phyloP scores from a whole-genome alignment of 1,140 invertebrate genomes.

The Dysdera silvatica region DNA sequence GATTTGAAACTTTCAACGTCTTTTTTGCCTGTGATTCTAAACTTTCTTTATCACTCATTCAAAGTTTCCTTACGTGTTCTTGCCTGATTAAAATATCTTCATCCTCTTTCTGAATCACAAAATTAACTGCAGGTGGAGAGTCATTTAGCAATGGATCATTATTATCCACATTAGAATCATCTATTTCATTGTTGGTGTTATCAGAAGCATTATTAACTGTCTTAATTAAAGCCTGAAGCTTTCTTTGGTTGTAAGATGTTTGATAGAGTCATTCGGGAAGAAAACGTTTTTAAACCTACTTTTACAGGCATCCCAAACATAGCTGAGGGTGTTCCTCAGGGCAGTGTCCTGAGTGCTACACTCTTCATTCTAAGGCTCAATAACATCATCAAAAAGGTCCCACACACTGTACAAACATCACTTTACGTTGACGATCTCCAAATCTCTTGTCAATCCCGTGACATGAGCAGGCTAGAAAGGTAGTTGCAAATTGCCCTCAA shows the following conservation, averaged over 20 bases:
- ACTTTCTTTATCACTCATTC: conserved; percentile 6
- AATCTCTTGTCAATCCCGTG: no score
- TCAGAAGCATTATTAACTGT: conserved; percentile 11
- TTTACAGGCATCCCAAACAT: conserved; percentile 4
- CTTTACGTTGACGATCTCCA: no score
- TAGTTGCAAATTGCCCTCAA: no score
- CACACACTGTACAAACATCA: no score
- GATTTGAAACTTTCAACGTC: conserved; percentile 11
- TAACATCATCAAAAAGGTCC: no score
- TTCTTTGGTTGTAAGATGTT: conserved; percentile 9
- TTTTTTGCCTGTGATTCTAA: conserved; percentile 2
- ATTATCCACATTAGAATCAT: background rate
- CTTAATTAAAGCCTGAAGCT: background rate
- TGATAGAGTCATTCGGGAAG: conserved; percentile 6
- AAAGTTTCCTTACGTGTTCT: conserved; percentile 6
- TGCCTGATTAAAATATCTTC: conserved; percentile 13
- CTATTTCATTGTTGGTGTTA: conserved; percentile 9
- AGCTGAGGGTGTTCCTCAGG: no score
- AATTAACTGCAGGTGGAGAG: background rate
- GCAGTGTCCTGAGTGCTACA: no score
- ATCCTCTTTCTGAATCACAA: conserved; percentile 1
- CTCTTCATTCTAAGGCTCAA: no score
- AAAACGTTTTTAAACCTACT: conserved; percentile 5
- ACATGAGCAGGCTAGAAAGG: no score
- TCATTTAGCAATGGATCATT: conserved; percentile 7